These are phyloP conservation scores for Abramis brama DNA, from an alignment of 2,113 vertebrate species.

Conservation along the genomic window DNA sequence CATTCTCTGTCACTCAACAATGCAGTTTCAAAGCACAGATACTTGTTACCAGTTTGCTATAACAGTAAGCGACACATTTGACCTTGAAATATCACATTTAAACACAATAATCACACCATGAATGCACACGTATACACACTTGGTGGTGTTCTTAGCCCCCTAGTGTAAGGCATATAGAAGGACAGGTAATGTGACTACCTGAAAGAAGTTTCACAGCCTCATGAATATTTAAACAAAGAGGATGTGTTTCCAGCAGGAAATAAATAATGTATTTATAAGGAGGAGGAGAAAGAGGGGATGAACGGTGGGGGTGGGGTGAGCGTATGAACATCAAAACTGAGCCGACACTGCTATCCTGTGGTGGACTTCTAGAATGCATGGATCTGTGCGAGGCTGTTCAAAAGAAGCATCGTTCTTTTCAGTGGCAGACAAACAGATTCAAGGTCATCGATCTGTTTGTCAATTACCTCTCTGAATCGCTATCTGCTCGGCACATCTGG, in stretches of 20 bases:
- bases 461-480: not conserved
- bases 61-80: not conserved
- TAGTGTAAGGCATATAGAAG: constrained; percentile 44
- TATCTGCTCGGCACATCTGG: not conserved
- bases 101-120: not conserved
- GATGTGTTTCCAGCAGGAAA: constrained; percentile 22
- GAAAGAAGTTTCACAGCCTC: not conserved
- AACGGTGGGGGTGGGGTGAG: constrained; percentile 37
- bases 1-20: not conserved
- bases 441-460: constrained; percentile 11
- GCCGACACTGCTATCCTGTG: constrained; percentile 61
- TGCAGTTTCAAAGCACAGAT: not conserved
- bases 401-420: not conserved
- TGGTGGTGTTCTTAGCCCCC: not conserved
- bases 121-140: not conserved
- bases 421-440: constrained; percentile 2
- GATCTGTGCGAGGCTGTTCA: not conserved
- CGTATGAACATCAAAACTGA: constrained; percentile 49
- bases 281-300: constrained; percentile 15
- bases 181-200: constrained; percentile 45
- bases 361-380: constrained; percentile 46
- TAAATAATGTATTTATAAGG: constrained; percentile 28
- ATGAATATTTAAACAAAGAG: constrained; percentile 50
- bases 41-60: not conserved
- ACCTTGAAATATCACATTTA: constrained; percentile 14